Percentiles rank a stretch among this genome's conserved stretches.
phyloP scores from a whole-genome alignment of 1,140 invertebrate species.

The Drosophila bifasciata region DNA sequence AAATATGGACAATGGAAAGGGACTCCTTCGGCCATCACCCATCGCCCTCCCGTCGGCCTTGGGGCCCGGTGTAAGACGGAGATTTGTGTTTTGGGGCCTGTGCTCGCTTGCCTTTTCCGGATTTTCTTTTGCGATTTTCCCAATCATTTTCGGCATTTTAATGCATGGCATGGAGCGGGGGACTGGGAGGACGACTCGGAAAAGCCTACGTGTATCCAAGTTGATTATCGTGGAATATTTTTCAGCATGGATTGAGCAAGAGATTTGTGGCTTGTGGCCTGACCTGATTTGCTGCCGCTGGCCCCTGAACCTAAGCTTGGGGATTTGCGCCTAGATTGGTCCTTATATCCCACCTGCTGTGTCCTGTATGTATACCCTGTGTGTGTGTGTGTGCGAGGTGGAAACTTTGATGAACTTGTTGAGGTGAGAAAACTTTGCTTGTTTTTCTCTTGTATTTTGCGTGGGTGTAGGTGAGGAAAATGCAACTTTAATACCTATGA shows the following conservation, averaged over 20 bases:
- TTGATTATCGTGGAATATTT: constrained; percentile 80
- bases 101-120: constrained; percentile 35
- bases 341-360: constrained; percentile 32
- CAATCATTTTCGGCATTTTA: constrained; percentile 69
- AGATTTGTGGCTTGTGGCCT: constrained; percentile 74
- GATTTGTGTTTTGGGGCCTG: constrained; percentile 18
- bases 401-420: constrained; percentile 74
- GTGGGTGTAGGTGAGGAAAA: constrained; percentile 20
- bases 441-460: not conserved
- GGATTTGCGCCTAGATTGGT: constrained; percentile 68
- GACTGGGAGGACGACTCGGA: constrained; percentile 3
- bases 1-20: constrained; percentile 70
- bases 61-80: constrained; percentile 20
- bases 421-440: constrained; percentile 30
- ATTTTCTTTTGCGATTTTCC: constrained; percentile 62
- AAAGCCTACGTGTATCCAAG: constrained; percentile 68
- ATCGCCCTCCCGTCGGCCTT: constrained; percentile 7
- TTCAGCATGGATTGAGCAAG: constrained; percentile 63
- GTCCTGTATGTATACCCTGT: no score
- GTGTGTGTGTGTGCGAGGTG: constrained; percentile 19
- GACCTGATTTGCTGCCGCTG: constrained; percentile 61
- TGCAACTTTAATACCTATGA: constrained; percentile 62
- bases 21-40: not conserved
- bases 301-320: constrained; percentile 54
- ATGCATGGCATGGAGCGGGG: constrained; percentile 46